A percentile compares a stretch with the other conserved stretches of the same genome.
These are phyloP conservation scores for Archaeoteleia sp. DNA, from an alignment of 2,888 invertebrate species.

Conservation along the genomic window DNA sequence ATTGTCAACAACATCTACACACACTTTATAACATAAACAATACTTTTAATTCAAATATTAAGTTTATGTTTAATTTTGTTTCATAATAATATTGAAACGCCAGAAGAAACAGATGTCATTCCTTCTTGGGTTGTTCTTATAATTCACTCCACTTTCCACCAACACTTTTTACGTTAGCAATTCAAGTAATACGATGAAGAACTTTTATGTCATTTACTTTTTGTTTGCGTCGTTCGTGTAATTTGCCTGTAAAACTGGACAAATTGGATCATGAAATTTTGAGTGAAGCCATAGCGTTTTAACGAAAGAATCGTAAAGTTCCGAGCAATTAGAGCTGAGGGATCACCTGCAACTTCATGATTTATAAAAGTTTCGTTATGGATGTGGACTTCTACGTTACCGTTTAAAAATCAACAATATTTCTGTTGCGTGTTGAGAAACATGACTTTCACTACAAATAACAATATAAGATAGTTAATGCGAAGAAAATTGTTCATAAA, in stretches of 20 bases:
- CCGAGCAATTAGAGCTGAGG: constrained; percentile 11
- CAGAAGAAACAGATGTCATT: too few species aligned
- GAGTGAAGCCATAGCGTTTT: constrained; percentile 18
- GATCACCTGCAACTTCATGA: constrained; percentile 18
- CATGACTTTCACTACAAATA: too few species aligned
- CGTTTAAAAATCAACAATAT: neutral
- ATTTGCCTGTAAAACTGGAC: constrained; percentile 23
- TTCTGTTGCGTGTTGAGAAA: neutral
- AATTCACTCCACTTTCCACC: too few species aligned
- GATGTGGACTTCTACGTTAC: constrained; percentile 5
- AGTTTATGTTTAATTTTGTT: too few species aligned
- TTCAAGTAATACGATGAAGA: constrained; percentile 11
- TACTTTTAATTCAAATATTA: too few species aligned
- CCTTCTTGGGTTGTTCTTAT: too few species aligned
- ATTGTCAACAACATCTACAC: too few species aligned
- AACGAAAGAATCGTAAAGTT: constrained; percentile 21
- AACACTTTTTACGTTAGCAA: constrained; percentile 3
- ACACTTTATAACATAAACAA: too few species aligned
- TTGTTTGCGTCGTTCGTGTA: constrained; percentile 15
- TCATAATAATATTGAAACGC: too few species aligned
- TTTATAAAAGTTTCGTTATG: constrained; percentile 18
- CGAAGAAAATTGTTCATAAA: too few species aligned
- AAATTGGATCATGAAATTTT: constrained; percentile 26
- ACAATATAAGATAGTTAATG: too few species aligned
- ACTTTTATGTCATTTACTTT: constrained; percentile 13